Conservation (phyloP, 2,113 vertebrate genomes). For the Delphinus delphis region DNA sequence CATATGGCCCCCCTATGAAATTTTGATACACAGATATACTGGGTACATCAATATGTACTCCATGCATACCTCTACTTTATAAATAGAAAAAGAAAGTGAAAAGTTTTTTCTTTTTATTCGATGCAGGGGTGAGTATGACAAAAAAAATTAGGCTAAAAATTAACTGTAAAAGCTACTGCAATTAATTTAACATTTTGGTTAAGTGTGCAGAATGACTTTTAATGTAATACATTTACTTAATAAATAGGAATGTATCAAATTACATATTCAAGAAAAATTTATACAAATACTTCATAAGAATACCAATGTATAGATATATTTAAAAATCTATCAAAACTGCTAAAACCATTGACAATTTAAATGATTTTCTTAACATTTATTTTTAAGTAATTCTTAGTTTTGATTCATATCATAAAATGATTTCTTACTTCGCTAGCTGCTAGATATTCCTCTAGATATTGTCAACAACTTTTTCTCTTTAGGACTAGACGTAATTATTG, state of each 20-base stretch:
- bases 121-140: no score
- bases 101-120: no score
- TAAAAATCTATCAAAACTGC: neutral
- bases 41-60: no score
- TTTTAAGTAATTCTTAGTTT: neutral
- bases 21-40: no score
- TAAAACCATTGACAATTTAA: neutral
- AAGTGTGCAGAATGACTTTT: neutral
- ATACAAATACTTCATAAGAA: neutral
- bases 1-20: neutral
- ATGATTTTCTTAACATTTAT: neutral
- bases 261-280: neutral
- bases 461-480: neutral
- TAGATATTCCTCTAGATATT: neutral
- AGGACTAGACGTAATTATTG: neutral
- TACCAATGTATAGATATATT: neutral
- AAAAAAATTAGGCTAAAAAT: no score
- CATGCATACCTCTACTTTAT: no score
- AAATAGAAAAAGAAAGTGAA: no score
- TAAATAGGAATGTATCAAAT: neutral
- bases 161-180: no score
- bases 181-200: neutral
- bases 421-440: neutral
- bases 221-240: neutral
- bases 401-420: neutral